Percentiles rank a stretch among this genome's conserved stretches.
Evolutionary conservation across 2,113 vertebrate species (phyloP).

Genomic region (Petaurus breviceps): DNA sequence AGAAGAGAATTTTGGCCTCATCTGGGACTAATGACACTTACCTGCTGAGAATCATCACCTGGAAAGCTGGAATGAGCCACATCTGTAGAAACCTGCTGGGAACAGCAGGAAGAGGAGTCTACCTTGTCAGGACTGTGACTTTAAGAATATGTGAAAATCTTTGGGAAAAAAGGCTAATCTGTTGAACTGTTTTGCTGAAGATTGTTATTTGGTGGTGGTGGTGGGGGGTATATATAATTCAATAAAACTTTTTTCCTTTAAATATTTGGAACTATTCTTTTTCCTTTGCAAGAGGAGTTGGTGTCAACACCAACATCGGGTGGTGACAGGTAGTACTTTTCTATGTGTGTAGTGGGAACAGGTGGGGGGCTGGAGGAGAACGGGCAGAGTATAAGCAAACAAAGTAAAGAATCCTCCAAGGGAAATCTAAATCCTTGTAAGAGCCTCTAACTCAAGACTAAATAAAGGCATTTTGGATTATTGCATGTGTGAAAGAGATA

Average conservation of each 20-base stretch:
- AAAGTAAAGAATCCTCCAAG: neutral
- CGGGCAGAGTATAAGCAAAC: neutral
- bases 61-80: neutral
- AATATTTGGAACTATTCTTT: neutral
- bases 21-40: neutral
- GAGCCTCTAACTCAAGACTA: neutral
- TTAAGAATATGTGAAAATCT: neutral
- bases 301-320: neutral
- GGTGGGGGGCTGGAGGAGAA: neutral
- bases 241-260: neutral
- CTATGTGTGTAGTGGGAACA: neutral
- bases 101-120: neutral
- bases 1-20: neutral
- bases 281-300: neutral
- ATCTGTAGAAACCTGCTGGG: neutral
- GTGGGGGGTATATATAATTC: neutral
- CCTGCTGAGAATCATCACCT: neutral
- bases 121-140: neutral
- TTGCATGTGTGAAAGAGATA: neutral
- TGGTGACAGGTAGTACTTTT: neutral
- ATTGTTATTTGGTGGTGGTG: neutral
- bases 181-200: neutral
- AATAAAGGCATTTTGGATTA: neutral
- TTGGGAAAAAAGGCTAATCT: neutral
- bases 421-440: neutral